Base-by-base conservation (phyloP, 2,888 invertebrate genomes). In the Pammene fasciana region DNA sequence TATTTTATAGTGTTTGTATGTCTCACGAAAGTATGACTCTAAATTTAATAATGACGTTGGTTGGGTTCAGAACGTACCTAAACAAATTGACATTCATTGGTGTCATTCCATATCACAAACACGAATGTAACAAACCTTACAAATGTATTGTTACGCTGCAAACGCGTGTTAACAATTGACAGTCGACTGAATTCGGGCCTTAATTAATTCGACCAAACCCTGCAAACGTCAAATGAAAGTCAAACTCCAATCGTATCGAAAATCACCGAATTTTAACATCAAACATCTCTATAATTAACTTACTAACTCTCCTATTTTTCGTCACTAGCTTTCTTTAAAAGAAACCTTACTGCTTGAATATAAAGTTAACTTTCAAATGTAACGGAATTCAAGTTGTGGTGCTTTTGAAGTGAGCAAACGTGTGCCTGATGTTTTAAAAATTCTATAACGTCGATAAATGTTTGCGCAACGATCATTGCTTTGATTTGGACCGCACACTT, bases 381-480 rank as follows among this genome's bases (percentile, higher is more conserved):
- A 18, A 18, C 8, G 6, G 16, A 38, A 38, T 18, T 1, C 13
- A 13, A 13, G 18, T 18, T 48, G 16, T 61, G 13, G 11, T 61
- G 18, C 14, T 61, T 14, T 41, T n/a, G 38, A 61, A 48, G 50
- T 48, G 10, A 38, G 16, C 18, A 38, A 48, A 61, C 13, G 36
- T 36, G 60, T 50, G 73, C 70, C 72, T 78, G 74, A 77, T 76
- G 76, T 76, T 80, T 78, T 79, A 77, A 80, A 81, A 78, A 78
- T 73, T 79, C 76, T 77, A 78, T 78, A 74, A 75, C 71, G 73
- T 59, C 73, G 73, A 76, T 78, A 76, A 80, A 78, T 79, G 79
- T 81, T 81, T 78, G 75, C 73, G 50, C 76, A 78, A 75, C 76
- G 78, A 75, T 78, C 78, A 75, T 74, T 74, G 73, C 71, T 71